A percentile compares a stretch with the other conserved stretches of the same genome.
Conservation (phyloP, 2,888 invertebrate genomes). For the Hemithea aestivaria region DNA sequence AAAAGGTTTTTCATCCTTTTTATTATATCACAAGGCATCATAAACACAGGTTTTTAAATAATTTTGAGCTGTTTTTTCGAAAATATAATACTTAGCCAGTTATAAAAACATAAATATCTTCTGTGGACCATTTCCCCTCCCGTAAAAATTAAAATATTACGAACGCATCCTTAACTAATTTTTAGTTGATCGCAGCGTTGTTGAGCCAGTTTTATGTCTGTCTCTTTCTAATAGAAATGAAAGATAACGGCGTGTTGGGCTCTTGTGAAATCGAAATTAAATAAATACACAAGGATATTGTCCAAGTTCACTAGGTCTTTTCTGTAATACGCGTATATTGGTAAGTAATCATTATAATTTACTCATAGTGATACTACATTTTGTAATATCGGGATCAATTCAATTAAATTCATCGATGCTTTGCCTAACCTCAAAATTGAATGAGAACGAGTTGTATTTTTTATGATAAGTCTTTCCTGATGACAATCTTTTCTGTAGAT, state of each 20-base stretch:
- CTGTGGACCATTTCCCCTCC: background rate
- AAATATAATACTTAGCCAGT: background rate
- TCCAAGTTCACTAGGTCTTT: too few relatives aligned
- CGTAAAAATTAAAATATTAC: background rate
- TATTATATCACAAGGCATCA: background rate
- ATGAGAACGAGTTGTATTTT: background rate
- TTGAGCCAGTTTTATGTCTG: too few relatives aligned
- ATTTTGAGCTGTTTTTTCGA: background rate
- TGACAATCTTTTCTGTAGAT: background rate
- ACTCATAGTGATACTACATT: background rate
- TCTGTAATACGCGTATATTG: too few relatives aligned
- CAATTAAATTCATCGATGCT: background rate
- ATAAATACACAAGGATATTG: too few relatives aligned
- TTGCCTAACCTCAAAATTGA: background rate
- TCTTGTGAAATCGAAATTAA: too few relatives aligned
- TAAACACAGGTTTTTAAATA: background rate
- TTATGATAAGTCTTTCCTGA: background rate
- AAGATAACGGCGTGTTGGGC: too few relatives aligned
- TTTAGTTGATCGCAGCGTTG: background rate
- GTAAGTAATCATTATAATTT: too few relatives aligned
- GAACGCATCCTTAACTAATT: background rate
- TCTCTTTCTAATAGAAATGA: too few relatives aligned
- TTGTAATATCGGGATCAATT: background rate
- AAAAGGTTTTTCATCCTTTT: background rate
- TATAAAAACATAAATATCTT: background rate